Evolutionary conservation across 2,797 vertebrate species (phyloP).

Genomic region (Brachyrhaphis roseni): DNA sequence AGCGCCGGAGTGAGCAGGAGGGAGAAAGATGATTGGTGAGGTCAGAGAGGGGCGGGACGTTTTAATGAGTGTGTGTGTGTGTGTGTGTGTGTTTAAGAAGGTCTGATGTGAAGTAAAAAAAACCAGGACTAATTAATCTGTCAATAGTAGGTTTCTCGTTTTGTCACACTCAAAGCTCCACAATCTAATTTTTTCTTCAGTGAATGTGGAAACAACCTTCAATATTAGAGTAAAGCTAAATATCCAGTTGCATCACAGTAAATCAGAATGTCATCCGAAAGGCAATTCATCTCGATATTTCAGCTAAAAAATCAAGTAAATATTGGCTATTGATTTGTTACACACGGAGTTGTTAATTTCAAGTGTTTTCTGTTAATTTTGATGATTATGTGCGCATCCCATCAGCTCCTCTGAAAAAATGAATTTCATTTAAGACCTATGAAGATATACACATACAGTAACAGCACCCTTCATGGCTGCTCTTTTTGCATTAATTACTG

Average conservation of each 20-base stretch:
- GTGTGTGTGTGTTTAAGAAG: slow-evolving; percentile 15
- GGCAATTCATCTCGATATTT: not conserved
- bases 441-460: not conserved
- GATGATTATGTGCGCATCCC: not conserved
- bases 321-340: not conserved
- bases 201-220: not conserved
- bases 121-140: not conserved
- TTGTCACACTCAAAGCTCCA: no score
- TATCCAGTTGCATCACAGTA: not conserved
- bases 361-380: not conserved
- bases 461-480: not conserved
- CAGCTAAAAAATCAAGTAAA: not conserved
- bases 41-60: slow-evolving; percentile 50
- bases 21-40: slow-evolving; percentile 52
- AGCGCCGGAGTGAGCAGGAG: slow-evolving; percentile 59
- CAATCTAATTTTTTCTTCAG: not conserved
- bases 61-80: not conserved
- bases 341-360: not conserved
- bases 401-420: not conserved
- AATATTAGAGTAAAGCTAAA: not conserved
- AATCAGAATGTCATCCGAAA: not conserved
- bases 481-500: not conserved
- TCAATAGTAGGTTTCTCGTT: no score
- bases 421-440: not conserved
- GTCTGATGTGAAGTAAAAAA: slow-evolving; percentile 36